phyloP scores from a whole-genome alignment of 1,140 invertebrate species.

The Pomacea maculata region DNA sequence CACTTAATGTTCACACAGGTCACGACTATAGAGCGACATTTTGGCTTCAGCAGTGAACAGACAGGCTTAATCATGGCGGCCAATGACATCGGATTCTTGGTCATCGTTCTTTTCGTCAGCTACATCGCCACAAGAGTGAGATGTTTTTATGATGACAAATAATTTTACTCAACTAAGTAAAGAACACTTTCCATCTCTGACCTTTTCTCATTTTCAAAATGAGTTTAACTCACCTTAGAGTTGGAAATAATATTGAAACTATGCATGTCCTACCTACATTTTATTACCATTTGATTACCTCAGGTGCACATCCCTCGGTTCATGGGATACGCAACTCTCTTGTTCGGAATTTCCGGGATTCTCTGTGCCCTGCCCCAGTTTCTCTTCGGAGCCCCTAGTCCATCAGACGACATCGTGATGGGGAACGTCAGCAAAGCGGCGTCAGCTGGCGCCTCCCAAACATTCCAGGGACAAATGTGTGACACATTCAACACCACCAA shows the following conservation, averaged over 20 bases:
- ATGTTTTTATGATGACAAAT: too few species aligned
- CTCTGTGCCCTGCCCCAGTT: slow-evolving; percentile 43
- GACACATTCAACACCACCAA: not conserved
- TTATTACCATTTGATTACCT: not conserved
- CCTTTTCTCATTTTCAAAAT: too few species aligned
- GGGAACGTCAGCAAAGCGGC: slow-evolving; percentile 20
- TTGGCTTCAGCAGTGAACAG: slow-evolving; percentile 32
- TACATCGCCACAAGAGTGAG: slow-evolving; percentile 25
- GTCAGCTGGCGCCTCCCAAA: not conserved
- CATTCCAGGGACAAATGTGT: not conserved
- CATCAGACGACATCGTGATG: not conserved
- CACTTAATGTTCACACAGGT: slow-evolving; percentile 6
- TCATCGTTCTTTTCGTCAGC: slow-evolving; percentile 28
- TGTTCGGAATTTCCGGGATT: slow-evolving; percentile 43
- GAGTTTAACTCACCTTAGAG: too few species aligned
- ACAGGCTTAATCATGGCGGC: slow-evolving; percentile 32
- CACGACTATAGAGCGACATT: slow-evolving; percentile 38
- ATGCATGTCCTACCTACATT: too few species aligned
- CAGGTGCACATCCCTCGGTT: slow-evolving; percentile 35
- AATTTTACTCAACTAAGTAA: too few species aligned
- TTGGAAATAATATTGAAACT: too few species aligned
- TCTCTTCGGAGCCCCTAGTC: slow-evolving; percentile 22
- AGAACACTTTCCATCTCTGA: too few species aligned
- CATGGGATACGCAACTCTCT: slow-evolving; percentile 29
- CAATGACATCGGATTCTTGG: slow-evolving; percentile 38